Conservation (phyloP, 64 coral and sea anemone genomes). For the Cladopsammia gracilis region DNA sequence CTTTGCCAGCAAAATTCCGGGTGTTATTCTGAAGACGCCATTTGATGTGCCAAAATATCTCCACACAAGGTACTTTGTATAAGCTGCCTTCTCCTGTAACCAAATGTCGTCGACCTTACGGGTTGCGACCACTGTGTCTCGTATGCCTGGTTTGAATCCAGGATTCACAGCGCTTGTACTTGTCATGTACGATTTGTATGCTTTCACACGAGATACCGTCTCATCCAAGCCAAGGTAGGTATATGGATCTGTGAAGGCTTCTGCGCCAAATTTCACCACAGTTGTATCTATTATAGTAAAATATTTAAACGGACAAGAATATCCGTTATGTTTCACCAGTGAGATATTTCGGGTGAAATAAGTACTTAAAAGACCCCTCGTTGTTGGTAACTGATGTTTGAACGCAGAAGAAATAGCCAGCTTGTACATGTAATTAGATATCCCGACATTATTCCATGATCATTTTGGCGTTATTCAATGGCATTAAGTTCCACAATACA, state of each 20-base stretch:
- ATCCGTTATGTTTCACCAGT: neutral
- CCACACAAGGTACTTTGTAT: constrained; percentile 60
- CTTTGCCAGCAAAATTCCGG: constrained; percentile 31
- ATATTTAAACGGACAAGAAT: neutral
- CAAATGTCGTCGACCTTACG: constrained; percentile 53
- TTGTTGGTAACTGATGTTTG: too few species aligned
- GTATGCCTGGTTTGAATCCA: constrained; percentile 54
- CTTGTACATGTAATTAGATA: too few species aligned
- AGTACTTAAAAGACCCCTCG: too few species aligned
- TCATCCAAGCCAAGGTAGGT: constrained; percentile 54
- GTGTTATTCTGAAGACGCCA: constrained; percentile 62
- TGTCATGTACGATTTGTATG: constrained; percentile 17
- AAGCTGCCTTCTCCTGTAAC: constrained; percentile 29
- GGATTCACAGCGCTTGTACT: neutral
- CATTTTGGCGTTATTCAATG: too few species aligned
- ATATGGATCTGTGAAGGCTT: constrained; percentile 54
- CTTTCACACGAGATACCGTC: neutral
- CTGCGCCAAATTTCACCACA: constrained; percentile 59
- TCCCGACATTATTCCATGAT: too few species aligned
- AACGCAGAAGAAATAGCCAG: too few species aligned
- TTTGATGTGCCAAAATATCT: constrained; percentile 67
- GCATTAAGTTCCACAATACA: too few species aligned
- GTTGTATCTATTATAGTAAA: constrained; percentile 49
- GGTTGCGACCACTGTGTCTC: constrained; percentile 46
- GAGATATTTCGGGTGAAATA: neutral